Evolutionary conservation across 1,140 invertebrate species (phyloP).

Genomic region (Galleria mellonella): DNA sequence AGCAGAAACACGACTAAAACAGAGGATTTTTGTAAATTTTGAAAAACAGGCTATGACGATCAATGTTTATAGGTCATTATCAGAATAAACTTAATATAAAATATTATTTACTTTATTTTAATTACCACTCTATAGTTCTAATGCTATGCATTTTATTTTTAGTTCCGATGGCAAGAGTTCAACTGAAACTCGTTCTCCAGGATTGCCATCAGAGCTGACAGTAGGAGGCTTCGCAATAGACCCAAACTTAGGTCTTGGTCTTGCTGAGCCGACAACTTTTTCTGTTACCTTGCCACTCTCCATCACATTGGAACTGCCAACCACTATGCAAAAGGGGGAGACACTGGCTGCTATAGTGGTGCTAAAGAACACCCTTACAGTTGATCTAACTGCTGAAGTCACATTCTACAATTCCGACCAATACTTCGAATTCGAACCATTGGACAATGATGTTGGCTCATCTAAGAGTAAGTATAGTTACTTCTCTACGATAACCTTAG

Average conservation of each 20-base stretch:
- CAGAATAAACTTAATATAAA: too few relatives aligned
- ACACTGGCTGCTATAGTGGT: slow-evolving; percentile 92
- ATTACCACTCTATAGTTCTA: too few relatives aligned
- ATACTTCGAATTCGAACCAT: slow-evolving; percentile 86
- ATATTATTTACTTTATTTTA: too few relatives aligned
- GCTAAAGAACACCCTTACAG: slow-evolving; percentile 92
- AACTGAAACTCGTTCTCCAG: slow-evolving; percentile 81
- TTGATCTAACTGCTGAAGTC: slow-evolving; percentile 86
- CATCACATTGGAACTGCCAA: slow-evolving; percentile 83
- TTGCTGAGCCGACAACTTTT: slow-evolving; percentile 81
- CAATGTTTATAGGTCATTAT: too few relatives aligned
- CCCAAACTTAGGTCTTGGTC: slow-evolving; percentile 86
- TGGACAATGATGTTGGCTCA: slow-evolving; percentile 72
- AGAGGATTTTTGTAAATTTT: too few relatives aligned
- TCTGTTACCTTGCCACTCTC: slow-evolving; percentile 82
- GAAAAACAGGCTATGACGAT: too few relatives aligned
- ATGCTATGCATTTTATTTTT: slow-evolving; percentile 7
- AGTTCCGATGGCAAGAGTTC: slow-evolving; percentile 75
- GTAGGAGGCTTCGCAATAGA: slow-evolving; percentile 95
- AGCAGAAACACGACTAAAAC: too few relatives aligned
- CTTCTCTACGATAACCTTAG: too few relatives aligned
- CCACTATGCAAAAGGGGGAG: slow-evolving; percentile 93
- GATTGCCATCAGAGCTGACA: slow-evolving; percentile 94
- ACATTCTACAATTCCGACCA: slow-evolving; percentile 88
- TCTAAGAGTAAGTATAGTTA: slow-evolving; percentile 53